Percentiles rank a stretch among this genome's conserved stretches.
phyloP scores from a whole-genome alignment of 2,797 vertebrate genomes.

The Channallabes apus region DNA sequence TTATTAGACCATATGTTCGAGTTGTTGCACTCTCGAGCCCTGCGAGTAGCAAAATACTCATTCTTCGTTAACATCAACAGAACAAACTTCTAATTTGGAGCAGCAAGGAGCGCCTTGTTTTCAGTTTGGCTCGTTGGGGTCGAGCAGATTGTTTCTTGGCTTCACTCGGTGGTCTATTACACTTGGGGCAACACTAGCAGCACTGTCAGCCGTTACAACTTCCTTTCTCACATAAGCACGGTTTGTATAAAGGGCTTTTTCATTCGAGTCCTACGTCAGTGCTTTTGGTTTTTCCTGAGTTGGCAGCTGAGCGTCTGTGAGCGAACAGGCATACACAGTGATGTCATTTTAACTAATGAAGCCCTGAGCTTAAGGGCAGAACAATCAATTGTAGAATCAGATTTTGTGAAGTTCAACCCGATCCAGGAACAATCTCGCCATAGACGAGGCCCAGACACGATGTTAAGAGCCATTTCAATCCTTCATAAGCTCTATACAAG shows the following conservation, averaged over 20 bases:
- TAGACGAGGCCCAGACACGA: not conserved
- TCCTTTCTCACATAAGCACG: not conserved
- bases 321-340: not conserved
- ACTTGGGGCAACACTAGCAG: not conserved
- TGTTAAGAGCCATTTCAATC: not conserved
- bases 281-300: not conserved
- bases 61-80: not conserved
- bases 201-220: not conserved
- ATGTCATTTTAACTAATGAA: not conserved
- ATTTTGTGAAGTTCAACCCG: not conserved
- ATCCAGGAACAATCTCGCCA: not conserved
- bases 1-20: not conserved
- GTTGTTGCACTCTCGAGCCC: not conserved
- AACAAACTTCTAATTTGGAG: not conserved
- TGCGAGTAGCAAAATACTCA: not conserved
- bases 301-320: not conserved
- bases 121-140: not conserved
- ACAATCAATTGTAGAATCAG: not conserved
- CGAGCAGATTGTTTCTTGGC: not conserved
- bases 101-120: not conserved
- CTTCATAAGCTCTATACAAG: not conserved
- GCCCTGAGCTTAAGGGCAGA: not conserved
- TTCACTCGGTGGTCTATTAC: not conserved
- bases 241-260: constrained; percentile 16
- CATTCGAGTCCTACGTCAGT: not conserved